Base-by-base conservation (phyloP, 2,888 invertebrate species). In the Heliconius charithonia region DNA sequence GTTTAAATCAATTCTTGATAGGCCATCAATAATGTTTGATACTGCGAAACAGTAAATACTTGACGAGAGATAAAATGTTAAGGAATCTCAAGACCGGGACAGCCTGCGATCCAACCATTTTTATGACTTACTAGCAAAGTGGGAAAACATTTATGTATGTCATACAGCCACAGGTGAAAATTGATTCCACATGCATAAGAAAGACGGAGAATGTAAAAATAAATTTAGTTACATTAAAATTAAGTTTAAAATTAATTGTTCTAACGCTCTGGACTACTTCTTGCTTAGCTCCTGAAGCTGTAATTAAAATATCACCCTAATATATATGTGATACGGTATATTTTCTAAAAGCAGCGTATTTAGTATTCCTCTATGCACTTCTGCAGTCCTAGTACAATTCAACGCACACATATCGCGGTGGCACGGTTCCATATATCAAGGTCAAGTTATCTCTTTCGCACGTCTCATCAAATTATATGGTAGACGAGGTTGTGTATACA, bases 371-470 rank as follows among this genome's bases (percentile, higher is more conserved):
- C 89, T 89, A 86, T 85, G 83, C 83, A 82, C 86, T 89, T 89
- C 89, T 94, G 90, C 80, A 83, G 84, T 86, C 93, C 93, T 93
- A 86, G 93, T 94, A 93, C 88, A 87, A 85, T 86, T 83, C 83
- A 88, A 88, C 90, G 87, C 90, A 91, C 92, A 91, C 91, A 90
- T 89, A 87, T 87, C 89, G 87, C 89, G 87, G 87, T 87, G 87
- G 85, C 86, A 88, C 87, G 85, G 86, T 88, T 90, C 88, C 88
- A 90, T 90, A 90, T 88, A 93, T 93, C 92, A 93, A 93, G 93
- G 93, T 91, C 92, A 89, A 86, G 86, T 87, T 83, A 80, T 90
- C 89, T 87, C 92, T 86, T 85, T 90, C 88, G 79, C 87, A 84
- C 88, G 71, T 80, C 77, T 76, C 70, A 59, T 79, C 80, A 82